These are phyloP conservation scores for Hormaphis cornu DNA, from an alignment of 1,140 invertebrate species.

Conservation along the genomic window DNA sequence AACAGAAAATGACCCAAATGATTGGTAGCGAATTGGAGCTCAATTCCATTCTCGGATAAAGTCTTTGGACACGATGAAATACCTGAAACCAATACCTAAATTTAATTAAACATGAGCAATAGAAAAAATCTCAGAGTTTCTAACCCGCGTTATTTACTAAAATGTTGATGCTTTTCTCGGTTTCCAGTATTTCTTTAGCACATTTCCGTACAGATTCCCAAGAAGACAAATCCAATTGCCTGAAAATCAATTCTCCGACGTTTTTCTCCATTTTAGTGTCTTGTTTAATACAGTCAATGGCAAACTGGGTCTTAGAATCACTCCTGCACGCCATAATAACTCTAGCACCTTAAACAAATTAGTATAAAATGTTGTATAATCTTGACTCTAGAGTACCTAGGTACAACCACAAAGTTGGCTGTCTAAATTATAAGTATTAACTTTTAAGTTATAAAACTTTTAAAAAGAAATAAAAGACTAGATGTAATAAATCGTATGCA, in stretches of 20 bases:
- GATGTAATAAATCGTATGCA: no score
- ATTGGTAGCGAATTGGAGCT: constrained; percentile 67
- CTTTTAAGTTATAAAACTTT: no score
- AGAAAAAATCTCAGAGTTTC: no score
- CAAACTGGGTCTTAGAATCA: constrained; percentile 40
- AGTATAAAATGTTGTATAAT: no score
- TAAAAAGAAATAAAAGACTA: no score
- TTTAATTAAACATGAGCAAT: neutral
- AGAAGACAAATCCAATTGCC: constrained; percentile 60
- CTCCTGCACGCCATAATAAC: constrained; percentile 45
- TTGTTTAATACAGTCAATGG: constrained; percentile 40
- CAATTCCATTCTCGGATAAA: constrained; percentile 65
- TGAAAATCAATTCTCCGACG: constrained; percentile 48
- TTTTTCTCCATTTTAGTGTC: constrained; percentile 14
- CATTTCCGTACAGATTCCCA: constrained; percentile 43
- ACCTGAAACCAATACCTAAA: no score
- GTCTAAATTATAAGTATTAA: no score
- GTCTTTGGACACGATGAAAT: constrained; percentile 37
- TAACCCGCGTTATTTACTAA: constrained; percentile 41
- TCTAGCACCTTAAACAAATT: constrained; percentile 41
- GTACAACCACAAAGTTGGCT: no score
- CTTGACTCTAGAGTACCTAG: no score
- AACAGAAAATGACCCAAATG: constrained; percentile 78
- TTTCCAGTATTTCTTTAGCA: constrained; percentile 34
- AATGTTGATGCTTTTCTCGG: constrained; percentile 37